Conservation (phyloP, 2,113 vertebrate species). For the Halichoeres trimaculatus region DNA sequence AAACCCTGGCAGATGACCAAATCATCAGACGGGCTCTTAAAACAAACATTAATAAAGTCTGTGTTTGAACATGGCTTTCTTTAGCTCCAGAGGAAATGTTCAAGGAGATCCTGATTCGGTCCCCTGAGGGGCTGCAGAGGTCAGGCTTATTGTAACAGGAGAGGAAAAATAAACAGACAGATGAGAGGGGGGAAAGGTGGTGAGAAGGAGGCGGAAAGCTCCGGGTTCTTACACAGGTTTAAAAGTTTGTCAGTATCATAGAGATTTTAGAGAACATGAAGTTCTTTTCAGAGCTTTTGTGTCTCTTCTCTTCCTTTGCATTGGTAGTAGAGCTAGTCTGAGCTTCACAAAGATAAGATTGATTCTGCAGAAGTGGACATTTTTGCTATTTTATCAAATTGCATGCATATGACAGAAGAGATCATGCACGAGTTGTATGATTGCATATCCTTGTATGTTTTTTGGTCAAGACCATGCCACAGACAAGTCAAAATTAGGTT, state of each 20-base stretch:
- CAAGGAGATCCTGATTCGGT: neutral
- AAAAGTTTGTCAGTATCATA: neutral
- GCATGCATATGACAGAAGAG: neutral
- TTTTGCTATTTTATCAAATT: too few species aligned
- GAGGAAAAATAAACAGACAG: conserved; percentile 10
- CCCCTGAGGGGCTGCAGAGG: conserved; percentile 13
- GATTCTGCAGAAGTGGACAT: too few species aligned
- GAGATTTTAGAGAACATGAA: neutral
- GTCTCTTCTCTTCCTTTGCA: too few species aligned
- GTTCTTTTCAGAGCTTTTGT: neutral
- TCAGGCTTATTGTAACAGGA: neutral
- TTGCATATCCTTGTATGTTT: neutral
- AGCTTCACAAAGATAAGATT: too few species aligned
- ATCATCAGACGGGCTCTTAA: conserved; percentile 4
- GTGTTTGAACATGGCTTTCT: neutral
- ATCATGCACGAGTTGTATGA: neutral
- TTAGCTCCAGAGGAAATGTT: neutral
- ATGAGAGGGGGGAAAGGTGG: too few species aligned
- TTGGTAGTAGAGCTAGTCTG: too few species aligned
- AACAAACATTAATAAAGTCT: conserved; percentile 22
- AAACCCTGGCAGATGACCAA: conserved; percentile 27
- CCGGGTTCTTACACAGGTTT: neutral
- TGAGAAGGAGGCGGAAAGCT: neutral
- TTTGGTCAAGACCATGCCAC: neutral
- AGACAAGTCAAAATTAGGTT: too few species aligned